A percentile compares a stretch with the other conserved stretches of the same genome.
Evolutionary conservation across 2,888 invertebrate genomes (phyloP).

Genomic region (Dynastes hyllus): DNA sequence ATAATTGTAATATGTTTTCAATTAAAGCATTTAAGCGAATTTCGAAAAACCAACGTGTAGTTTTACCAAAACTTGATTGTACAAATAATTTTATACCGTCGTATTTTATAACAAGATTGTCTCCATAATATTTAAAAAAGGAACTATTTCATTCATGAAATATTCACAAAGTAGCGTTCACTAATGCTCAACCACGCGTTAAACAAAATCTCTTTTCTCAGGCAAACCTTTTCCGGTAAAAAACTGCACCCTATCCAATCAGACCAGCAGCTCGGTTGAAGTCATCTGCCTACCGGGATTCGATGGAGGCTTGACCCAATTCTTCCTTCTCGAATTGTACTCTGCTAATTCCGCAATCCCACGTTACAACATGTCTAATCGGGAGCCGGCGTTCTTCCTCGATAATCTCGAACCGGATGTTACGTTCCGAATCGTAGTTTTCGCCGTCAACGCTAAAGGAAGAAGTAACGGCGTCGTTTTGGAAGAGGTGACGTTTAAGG

Average conservation of each 20-base stretch:
- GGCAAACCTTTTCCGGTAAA: conserved; percentile 89
- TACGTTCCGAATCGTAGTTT: conserved; percentile 84
- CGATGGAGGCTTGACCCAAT: conserved; percentile 92
- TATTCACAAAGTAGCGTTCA: not conserved
- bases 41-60: no score
- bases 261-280: conserved; percentile 85
- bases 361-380: conserved; percentile 77
- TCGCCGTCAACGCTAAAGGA: conserved; percentile 88
- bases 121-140: no score
- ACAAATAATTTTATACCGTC: no score
- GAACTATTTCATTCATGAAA: not conserved
- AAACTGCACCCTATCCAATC: conserved; percentile 90
- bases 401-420: conserved; percentile 87
- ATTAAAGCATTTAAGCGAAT: no score
- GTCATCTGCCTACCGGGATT: conserved; percentile 89
- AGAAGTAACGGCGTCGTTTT: conserved; percentile 82
- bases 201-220: conserved; percentile 63
- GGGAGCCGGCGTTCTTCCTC: conserved; percentile 84
- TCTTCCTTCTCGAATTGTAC: conserved; percentile 88
- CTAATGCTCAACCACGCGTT: not conserved
- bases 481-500: conserved; percentile 85
- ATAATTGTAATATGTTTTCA: no score
- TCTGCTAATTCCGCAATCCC: conserved; percentile 69
- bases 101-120: no score
- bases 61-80: no score